phyloP scores from a whole-genome alignment of 2,797 vertebrate species.

The Poeciliopsis turneri region DNA sequence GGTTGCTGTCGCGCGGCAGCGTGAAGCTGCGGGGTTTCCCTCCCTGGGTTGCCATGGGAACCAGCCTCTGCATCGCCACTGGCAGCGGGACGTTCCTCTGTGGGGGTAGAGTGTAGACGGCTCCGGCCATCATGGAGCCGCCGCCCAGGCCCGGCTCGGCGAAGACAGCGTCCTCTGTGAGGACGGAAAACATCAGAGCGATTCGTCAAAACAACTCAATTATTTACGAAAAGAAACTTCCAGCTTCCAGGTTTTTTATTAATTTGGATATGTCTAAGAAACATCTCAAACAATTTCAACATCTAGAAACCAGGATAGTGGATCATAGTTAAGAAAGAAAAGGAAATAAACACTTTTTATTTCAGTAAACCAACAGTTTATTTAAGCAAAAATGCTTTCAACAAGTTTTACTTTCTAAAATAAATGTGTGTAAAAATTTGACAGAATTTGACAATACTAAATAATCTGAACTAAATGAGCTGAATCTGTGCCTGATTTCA shows the following conservation, averaged over 20 bases:
- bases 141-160: slow-evolving; percentile 81
- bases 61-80: slow-evolving; percentile 74
- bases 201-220: background rate
- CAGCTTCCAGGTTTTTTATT: too few species aligned
- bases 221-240: background rate
- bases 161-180: slow-evolving; percentile 91
- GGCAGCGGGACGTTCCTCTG: slow-evolving; percentile 75
- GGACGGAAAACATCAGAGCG: background rate
- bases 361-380: background rate
- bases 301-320: background rate
- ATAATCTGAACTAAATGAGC: background rate
- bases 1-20: slow-evolving; percentile 93
- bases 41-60: slow-evolving; percentile 73
- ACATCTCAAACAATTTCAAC: too few species aligned
- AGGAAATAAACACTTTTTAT: background rate
- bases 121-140: slow-evolving; percentile 83
- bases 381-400: background rate
- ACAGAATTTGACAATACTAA: background rate
- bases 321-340: background rate
- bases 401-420: background rate
- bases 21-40: slow-evolving; percentile 97
- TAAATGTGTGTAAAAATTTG: background rate
- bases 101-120: slow-evolving; percentile 77
- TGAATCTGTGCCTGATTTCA: background rate
- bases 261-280: background rate